Conservation (phyloP, 2,888 invertebrate species). For the Mystacides longicornis region DNA sequence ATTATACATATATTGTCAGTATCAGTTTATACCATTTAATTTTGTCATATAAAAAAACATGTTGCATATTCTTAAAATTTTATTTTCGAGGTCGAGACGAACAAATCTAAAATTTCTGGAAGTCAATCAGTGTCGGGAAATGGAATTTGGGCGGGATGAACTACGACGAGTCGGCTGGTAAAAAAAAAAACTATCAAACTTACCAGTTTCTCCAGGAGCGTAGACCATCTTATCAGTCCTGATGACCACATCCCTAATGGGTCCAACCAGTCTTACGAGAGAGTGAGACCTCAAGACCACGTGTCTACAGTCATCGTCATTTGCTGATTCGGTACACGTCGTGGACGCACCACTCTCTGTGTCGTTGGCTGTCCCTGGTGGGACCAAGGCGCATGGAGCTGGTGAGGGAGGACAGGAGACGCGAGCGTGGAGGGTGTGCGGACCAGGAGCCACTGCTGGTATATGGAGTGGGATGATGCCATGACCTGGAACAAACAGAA, state of each 20-base stretch:
- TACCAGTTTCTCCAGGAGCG: constrained; percentile 56
- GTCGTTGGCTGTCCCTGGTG: background rate
- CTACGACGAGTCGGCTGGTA: background rate
- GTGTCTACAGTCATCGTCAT: constrained; percentile 22
- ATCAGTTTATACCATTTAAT: too few relatives aligned
- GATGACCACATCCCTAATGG: constrained; percentile 58
- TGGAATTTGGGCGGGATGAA: too few relatives aligned
- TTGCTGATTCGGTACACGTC: constrained; percentile 48
- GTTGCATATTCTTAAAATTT: too few relatives aligned
- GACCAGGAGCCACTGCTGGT: constrained; percentile 48
- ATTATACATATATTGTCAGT: too few relatives aligned
- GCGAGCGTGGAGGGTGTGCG: constrained; percentile 53
- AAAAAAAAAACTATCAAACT: constrained; percentile 29
- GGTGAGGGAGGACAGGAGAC: constrained; percentile 31
- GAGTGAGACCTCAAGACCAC: constrained; percentile 48
- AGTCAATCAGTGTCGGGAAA: too few relatives aligned
- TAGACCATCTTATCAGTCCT: constrained; percentile 55
- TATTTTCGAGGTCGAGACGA: too few relatives aligned
- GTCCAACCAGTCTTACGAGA: constrained; percentile 54
- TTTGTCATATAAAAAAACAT: too few relatives aligned
- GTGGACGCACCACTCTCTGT: constrained; percentile 25
- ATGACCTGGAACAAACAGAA: constrained; percentile 42
- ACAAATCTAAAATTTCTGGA: too few relatives aligned
- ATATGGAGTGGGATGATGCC: constrained; percentile 56
- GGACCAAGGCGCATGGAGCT: constrained; percentile 6